Base-by-base conservation (phyloP, 2,113 vertebrate species). In the Nyctibius bracteatus region DNA sequence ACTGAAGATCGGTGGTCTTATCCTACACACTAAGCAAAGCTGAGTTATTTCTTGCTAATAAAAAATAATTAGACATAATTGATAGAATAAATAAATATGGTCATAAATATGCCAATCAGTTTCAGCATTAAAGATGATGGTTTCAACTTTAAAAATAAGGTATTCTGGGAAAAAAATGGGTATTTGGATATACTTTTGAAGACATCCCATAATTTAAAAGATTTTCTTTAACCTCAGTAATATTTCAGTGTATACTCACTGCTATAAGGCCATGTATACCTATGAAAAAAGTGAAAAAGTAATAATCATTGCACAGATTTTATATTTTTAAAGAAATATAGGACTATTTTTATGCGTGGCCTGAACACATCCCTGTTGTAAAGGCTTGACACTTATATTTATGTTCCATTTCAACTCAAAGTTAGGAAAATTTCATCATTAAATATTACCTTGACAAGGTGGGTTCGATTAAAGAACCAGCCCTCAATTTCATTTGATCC, bases 391-490 rank as follows among this genome's bases (percentile, higher is more conserved):
- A 47, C 25, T 35, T 72, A 27, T 3, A 57, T 81, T 88, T 39
- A 61, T 28, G 5, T 30, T 82, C 18, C 43, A 21, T 87, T 92
- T 59, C 46, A 73, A 12, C 6, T 73, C 33, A 43, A 77, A 52
- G 4, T 7, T 5, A 51, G 47, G 57, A 77, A 81, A 73, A 12
- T 27, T 77, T 62, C 59, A 5, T 49, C 28, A 31, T 70, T 77
- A 92, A 90, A 47, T 72, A 70, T 92, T 98, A 99, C 99, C 99
- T 99, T 94, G 99, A 99, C 94, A 99, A 98, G 20, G 99, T 98
- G 44, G 99, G 98, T 95, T 99, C 99, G 8, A 99, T 99, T 98
- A 99, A 98, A 97, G 99, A 99, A 73, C 99, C 99, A 89, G 98
- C 97, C 95, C 99, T 99, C 97, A 99, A 79, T 95, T 99, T 99